A percentile compares a stretch with the other conserved stretches of the same genome.
Conservation (phyloP, 1,140 invertebrate genomes). For the Papilio polyxenes region DNA sequence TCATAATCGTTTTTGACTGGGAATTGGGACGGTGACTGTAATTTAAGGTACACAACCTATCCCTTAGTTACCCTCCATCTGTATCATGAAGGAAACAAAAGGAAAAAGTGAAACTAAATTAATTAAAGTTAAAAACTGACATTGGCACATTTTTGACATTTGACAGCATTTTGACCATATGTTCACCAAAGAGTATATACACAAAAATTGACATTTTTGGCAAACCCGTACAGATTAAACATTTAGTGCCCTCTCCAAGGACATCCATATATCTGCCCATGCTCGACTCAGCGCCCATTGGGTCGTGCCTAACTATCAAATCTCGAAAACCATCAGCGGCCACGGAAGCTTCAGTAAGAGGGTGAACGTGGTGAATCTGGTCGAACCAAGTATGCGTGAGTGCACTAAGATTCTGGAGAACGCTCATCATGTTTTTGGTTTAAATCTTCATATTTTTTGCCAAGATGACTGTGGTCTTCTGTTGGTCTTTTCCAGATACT, state of each 20-base stretch:
- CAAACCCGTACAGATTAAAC: too few relatives aligned
- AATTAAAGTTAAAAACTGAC: neutral
- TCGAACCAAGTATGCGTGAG: neutral
- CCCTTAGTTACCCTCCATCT: constrained; percentile 52
- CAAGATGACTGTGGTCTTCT: neutral
- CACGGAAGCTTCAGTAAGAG: neutral
- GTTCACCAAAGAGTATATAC: too few relatives aligned
- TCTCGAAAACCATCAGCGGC: neutral
- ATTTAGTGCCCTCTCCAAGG: too few relatives aligned
- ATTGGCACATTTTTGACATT: neutral
- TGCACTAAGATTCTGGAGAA: neutral
- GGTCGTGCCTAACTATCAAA: neutral
- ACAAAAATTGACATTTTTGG: too few relatives aligned
- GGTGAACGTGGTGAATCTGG: neutral
- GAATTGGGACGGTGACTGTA: constrained; percentile 43
- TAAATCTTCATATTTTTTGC: too few relatives aligned
- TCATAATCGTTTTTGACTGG: constrained; percentile 51
- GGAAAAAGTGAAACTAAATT: neutral
- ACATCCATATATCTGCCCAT: too few relatives aligned
- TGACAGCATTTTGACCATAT: too few relatives aligned
- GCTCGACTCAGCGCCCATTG: neutral
- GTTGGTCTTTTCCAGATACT: neutral
- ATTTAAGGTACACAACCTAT: constrained; percentile 51
- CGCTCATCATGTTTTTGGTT: neutral
- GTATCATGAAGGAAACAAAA: constrained; percentile 49